Conservation (phyloP, 2,888 invertebrate species). For the Caenorhabditis sp. region DNA sequence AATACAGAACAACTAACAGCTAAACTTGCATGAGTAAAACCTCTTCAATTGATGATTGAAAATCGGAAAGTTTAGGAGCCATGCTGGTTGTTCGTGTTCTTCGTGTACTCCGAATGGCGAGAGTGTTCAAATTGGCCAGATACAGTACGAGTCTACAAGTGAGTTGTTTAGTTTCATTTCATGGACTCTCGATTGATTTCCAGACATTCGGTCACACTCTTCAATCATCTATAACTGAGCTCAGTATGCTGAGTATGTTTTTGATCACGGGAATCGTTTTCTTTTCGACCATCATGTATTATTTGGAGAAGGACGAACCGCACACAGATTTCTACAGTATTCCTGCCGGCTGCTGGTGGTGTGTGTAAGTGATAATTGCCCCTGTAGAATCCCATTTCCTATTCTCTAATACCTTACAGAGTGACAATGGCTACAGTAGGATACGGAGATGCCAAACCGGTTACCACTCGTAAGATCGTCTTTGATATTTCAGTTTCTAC, state of each 20-base stretch:
- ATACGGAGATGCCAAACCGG: slow-evolving; percentile 81
- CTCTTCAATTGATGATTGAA: neutral
- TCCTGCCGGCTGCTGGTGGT: slow-evolving; percentile 83
- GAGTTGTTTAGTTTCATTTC: neutral
- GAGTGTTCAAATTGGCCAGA: slow-evolving; percentile 82
- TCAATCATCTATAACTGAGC: slow-evolving; percentile 78
- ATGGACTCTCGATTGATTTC: neutral
- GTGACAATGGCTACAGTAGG: slow-evolving; percentile 80
- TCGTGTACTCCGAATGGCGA: slow-evolving; percentile 81
- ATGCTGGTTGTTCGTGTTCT: slow-evolving; percentile 83
- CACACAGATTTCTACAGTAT: slow-evolving; percentile 81
- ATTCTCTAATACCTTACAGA: slow-evolving; percentile 63
- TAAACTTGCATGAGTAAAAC: slow-evolving; percentile 26
- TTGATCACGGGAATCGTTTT: slow-evolving; percentile 82
- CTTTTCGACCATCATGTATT: slow-evolving; percentile 82
- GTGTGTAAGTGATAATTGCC: slow-evolving; percentile 77
- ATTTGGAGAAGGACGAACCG: slow-evolving; percentile 81
- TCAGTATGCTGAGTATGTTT: slow-evolving; percentile 82
- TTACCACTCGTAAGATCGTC: slow-evolving; percentile 75
- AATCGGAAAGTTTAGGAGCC: slow-evolving; percentile 75
- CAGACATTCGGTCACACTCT: slow-evolving; percentile 83
- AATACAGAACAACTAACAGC: slow-evolving; percentile 40
- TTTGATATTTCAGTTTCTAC: neutral
- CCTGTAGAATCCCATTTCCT: neutral
- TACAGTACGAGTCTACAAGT: slow-evolving; percentile 82